Evolutionary conservation across 2,113 vertebrate species (phyloP), one percentile per base, ranked within the genome.

Genomic region (Odontesthes bonariensis): DNA sequence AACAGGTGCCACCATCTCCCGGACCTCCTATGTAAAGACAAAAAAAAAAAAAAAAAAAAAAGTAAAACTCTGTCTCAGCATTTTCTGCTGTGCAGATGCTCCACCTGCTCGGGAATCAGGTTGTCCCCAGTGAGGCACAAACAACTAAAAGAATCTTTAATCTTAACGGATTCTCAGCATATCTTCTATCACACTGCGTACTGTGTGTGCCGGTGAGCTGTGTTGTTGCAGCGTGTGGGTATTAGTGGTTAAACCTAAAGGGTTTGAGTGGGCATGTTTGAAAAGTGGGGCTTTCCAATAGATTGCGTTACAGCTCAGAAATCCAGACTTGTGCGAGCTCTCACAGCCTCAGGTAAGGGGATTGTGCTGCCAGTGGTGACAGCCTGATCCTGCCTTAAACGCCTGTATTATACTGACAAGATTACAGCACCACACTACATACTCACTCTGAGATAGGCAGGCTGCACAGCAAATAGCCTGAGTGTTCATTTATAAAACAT

Each of bases 1-100:
- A 81, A 96, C 94, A 83, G 96, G 95, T 84, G 95, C 93, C 92
- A 98, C 96, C 94, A 96, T 94, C 93, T 95, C 96, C 87, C 95
- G 94, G 80, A 96, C 94, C 83, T 96, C 96, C 96, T 96, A 74
- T 61, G 74, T 3, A 75, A 81, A 92, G 66, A 93, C 44, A 90
- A 78, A 81, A 81, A 77, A 79, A 76, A 38, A 38, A 7, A 3
- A 38, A 38, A 38, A 38, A 38, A 38, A 7, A 3, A 38, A 38
- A 38, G 5, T 10, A 10, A 80, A 73, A 81, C 70, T 72, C 63
- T 27, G 58, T 19, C 63, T 89, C 84, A 89, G 84, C 86, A 70
- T 53, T 81, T 91, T 79, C 53, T 27, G 33, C 5, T 16, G 40
- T 6, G 75, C 79, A 83, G 63, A 85, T 61, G 69, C 63, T 80